These are phyloP conservation scores for Mythimna vitellina DNA, from an alignment of 2,888 invertebrate genomes.

Conservation along the genomic window DNA sequence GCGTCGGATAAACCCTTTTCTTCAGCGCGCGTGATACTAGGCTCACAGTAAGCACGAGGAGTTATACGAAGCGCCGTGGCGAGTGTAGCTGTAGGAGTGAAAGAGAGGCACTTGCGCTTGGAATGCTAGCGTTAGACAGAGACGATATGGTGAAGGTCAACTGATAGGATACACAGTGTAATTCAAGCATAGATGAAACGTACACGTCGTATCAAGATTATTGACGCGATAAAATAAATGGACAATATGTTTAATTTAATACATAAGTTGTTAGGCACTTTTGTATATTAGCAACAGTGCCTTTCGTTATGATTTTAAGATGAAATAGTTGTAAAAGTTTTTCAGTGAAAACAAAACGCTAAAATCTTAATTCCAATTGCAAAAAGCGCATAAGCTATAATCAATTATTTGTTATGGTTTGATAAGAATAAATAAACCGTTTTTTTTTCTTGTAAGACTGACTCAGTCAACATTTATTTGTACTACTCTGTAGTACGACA, in stretches of 20 bases:
- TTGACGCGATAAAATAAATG: conserved; percentile 43
- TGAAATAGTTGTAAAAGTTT: not conserved
- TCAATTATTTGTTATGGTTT: not conserved
- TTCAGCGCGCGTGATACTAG: conserved; percentile 91
- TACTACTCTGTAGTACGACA: conserved; percentile 56
- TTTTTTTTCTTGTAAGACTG: not conserved
- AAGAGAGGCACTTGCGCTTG: conserved; percentile 79
- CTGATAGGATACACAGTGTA: conserved; percentile 84
- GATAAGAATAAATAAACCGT: not conserved
- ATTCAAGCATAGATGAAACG: conserved; percentile 67
- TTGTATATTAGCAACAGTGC: not conserved
- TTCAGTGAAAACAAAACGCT: not conserved
- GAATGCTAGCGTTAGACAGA: conserved; percentile 84
- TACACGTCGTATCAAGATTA: conserved; percentile 52
- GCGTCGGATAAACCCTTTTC: conserved; percentile 91
- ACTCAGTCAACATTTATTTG: conserved; percentile 29
- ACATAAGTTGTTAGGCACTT: conserved; percentile 16
- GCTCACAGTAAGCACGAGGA: conserved; percentile 82
- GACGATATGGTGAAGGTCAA: conserved; percentile 87
- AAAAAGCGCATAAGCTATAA: not conserved
- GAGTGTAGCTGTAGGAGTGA: conserved; percentile 74
- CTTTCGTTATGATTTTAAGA: not conserved
- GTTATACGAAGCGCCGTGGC: conserved; percentile 74
- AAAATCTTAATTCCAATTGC: not conserved
- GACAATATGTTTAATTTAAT: conserved; percentile 29